Conservation (phyloP, 1,140 invertebrate species). For the Gerris buenoi region DNA sequence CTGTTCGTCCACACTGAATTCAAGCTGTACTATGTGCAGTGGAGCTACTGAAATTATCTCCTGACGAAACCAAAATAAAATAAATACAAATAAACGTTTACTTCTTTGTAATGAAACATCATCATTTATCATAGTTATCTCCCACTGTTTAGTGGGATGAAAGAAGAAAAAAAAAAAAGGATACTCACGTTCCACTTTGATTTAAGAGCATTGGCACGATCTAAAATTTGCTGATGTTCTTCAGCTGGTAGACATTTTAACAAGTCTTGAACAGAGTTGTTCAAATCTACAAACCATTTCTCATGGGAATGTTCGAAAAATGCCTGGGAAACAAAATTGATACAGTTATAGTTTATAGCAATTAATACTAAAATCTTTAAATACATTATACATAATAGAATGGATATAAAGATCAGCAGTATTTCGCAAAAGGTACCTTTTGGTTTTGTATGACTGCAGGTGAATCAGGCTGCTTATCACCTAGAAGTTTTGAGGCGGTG, state of each 20-base stretch:
- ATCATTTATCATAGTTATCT: too few relatives aligned
- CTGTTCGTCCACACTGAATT: conserved; percentile 73
- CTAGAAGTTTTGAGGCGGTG: conserved; percentile 62
- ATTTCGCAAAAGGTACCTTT: conserved; percentile 27
- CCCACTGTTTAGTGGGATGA: too few relatives aligned
- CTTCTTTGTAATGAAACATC: too few relatives aligned
- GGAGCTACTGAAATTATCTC: conserved; percentile 62
- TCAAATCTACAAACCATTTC: conserved; percentile 62
- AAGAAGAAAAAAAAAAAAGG: conserved; percentile 6
- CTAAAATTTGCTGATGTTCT: conserved; percentile 50
- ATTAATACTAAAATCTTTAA: neutral
- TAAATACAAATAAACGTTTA: too few relatives aligned
- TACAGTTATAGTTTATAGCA: too few relatives aligned
- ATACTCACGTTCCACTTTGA: conserved; percentile 47
- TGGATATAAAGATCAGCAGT: neutral
- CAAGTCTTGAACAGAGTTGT: conserved; percentile 63
- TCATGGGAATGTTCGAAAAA: conserved; percentile 78
- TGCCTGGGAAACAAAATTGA: conserved; percentile 34
- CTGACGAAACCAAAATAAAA: conserved; percentile 24
- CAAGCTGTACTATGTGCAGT: conserved; percentile 69
- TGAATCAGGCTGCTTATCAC: conserved; percentile 45
- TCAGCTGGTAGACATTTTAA: conserved; percentile 47
- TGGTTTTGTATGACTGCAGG: conserved; percentile 28
- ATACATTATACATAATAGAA: neutral
- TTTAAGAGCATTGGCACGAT: conserved; percentile 53